Base-by-base conservation (phyloP, 2,888 invertebrate species). In the Hesperia comma region DNA sequence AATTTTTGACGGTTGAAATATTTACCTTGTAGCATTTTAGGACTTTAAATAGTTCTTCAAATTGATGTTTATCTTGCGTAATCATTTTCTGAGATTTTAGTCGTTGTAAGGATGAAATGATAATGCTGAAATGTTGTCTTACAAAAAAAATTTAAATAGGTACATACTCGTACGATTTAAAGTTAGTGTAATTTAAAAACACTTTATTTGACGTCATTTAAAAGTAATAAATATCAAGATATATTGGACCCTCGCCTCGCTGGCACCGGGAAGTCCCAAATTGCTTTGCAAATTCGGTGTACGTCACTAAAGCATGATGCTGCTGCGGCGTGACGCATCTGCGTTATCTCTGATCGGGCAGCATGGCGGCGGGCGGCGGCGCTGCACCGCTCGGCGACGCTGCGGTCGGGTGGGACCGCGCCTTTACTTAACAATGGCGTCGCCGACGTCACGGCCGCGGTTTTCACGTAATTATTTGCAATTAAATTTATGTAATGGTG, bases 401-500 rank as follows among this genome's bases (percentile, higher is more conserved):
- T 56, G 3, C 69, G 26, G 54, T 49, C 21, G 40, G 8, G 15
- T 70, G 70, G 56, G 63, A 63, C 51, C 19, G 68, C 43, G 67
- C 70, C 71, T 55, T 70, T 53, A 68, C 7, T 33, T 78, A 77
- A 72, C 58, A 58, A 58, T 58, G 64, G 53, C 77, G 72, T 64
- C 72, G 69, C 12, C 21, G 72, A 82, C 86, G 86, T 86, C 88
- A 85, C 78, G 68, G 75, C 70, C 81, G 84, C 79, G 84, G 84
- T 85, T 83, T 85, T 83, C 79, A 79, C 84, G 85, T 81, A 84
- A 88, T 88, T 87, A 86, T 82, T 79, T 81, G 68, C 84, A 86
- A 89, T 89, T 89, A 87, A 86, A 81, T 86, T 83, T 81, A 85
- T 87, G 81, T 84, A 83, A 85, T 83, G 80, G 79, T 87, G 84